Conservation (phyloP, 2,888 invertebrate species). For the Protophormia terraenovae region DNA sequence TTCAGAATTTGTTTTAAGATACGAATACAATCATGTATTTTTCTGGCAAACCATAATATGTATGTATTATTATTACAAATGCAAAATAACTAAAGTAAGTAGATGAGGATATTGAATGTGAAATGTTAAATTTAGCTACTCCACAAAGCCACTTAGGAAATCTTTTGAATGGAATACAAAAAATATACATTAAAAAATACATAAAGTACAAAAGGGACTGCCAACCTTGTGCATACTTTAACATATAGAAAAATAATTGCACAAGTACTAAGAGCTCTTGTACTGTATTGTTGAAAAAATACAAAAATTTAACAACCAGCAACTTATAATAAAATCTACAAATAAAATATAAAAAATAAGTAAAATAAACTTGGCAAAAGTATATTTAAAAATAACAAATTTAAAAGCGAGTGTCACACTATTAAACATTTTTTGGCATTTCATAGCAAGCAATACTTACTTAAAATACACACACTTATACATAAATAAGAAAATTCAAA, state of each 20-base stretch:
- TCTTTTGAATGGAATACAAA: constrained; percentile 39
- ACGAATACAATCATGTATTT: neutral
- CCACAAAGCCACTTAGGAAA: constrained; percentile 55
- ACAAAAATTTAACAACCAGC: constrained; percentile 1
- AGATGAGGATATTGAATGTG: constrained; percentile 52
- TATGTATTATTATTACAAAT: constrained; percentile 41
- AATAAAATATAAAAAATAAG: neutral
- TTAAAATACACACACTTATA: neutral
- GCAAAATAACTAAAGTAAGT: constrained; percentile 30
- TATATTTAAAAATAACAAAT: constrained; percentile 53
- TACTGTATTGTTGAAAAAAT: neutral
- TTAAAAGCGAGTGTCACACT: constrained; percentile 60
- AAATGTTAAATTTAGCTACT: constrained; percentile 50
- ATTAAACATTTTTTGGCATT: constrained; percentile 63
- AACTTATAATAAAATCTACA: neutral
- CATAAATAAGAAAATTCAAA: neutral
- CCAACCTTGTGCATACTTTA: constrained; percentile 29
- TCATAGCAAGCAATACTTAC: neutral
- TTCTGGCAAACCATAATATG: neutral
- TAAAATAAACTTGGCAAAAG: constrained; percentile 58
- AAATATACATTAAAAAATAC: neutral
- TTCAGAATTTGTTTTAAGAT: neutral
- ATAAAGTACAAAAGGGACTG: constrained; percentile 45
- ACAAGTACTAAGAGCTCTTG: neutral
- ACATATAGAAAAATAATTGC: constrained; percentile 34